Evolutionary conservation across 2,797 vertebrate genomes (phyloP), one percentile per base, ranked within the genome.

Genomic region (Streptopelia turtur): DNA sequence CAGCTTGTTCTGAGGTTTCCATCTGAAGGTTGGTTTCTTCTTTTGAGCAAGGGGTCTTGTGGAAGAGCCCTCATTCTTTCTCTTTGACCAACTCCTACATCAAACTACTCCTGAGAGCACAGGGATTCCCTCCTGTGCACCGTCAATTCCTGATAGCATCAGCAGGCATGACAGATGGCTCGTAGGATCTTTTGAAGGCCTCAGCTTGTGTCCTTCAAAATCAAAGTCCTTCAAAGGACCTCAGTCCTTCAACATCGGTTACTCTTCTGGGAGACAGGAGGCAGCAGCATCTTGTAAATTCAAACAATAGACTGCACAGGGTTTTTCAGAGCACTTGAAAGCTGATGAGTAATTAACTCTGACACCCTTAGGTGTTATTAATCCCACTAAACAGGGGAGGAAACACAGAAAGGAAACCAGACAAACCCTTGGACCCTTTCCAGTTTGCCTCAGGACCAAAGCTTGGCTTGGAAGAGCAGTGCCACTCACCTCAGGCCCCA

Each of bases 321-420:
- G 24, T 90, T 91, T 79, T 94, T 50, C 88, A 37, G 53, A 94
- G 75, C 1, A 0, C 93, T 82, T 37, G 14, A 80, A 82, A 74
- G 66, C 64, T 30, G 59, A 33, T 71, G 81, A 95, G 78, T 96
- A 95, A 97, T 97, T 95, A 83, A 77, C 90, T 63, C 91, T 64
- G 71, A 96, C 94, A 97, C 95, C 91, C 93, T 95, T 84, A 89
- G 94, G 95, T 95, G 94, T 92, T 96, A 94, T 96, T 96, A 95
- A 95, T 92, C 70, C 91, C 94, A 94, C 88, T 93, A 84, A 95
- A 74, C 49, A 85, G 90, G 69, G 89, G 75, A 95, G 81, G 86
- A 94, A 94, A 64, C 83, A 56, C 83, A 93, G 81, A 61, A 94
- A 97, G 88, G 64, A 96, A 96, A 91, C 75, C 88, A 95, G 95